These are phyloP conservation scores for Ryuthela nishihirai DNA, from an alignment of 2,888 invertebrate species.

Conservation along the genomic window DNA sequence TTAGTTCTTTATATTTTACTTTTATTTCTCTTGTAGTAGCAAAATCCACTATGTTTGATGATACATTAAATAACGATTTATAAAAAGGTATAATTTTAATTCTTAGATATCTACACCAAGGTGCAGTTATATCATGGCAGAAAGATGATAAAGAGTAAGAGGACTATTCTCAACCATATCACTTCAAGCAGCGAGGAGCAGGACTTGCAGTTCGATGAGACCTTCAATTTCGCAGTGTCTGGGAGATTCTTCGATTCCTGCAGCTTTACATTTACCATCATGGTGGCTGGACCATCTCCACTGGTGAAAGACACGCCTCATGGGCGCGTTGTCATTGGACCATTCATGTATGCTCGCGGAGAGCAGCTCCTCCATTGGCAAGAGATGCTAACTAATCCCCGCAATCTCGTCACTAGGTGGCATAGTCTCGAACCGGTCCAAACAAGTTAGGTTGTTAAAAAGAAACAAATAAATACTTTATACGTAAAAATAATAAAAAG, in stretches of 20 bases:
- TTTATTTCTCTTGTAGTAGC: too few relatives aligned
- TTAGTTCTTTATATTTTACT: too few relatives aligned
- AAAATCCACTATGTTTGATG: too few relatives aligned
- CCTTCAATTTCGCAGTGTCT: conserved; percentile 46
- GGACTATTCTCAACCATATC: conserved; percentile 42
- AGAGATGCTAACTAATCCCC: conserved; percentile 48
- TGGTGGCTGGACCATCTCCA: conserved; percentile 36
- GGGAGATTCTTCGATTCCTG: conserved; percentile 47
- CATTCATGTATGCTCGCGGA: conserved; percentile 49
- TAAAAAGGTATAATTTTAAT: not conserved
- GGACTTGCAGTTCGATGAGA: conserved; percentile 45
- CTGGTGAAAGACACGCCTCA: conserved; percentile 44
- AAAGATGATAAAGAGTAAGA: conserved; percentile 46
- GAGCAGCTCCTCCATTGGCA: conserved; percentile 49
- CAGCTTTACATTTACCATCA: conserved; percentile 45
- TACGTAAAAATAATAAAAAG: too few relatives aligned
- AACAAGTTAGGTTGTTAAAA: too few relatives aligned
- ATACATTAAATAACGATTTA: too few relatives aligned
- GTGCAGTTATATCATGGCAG: conserved; percentile 47
- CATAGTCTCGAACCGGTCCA: conserved; percentile 26
- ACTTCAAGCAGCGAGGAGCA: conserved; percentile 38
- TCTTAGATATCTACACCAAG: conserved; percentile 45
- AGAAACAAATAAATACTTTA: too few relatives aligned
- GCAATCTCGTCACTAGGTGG: conserved; percentile 39
- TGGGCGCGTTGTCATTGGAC: conserved; percentile 47